Evolutionary conservation across 2,113 vertebrate genomes (phyloP), one percentile per base, ranked within the genome.

Genomic region (Eulemur macaco): DNA sequence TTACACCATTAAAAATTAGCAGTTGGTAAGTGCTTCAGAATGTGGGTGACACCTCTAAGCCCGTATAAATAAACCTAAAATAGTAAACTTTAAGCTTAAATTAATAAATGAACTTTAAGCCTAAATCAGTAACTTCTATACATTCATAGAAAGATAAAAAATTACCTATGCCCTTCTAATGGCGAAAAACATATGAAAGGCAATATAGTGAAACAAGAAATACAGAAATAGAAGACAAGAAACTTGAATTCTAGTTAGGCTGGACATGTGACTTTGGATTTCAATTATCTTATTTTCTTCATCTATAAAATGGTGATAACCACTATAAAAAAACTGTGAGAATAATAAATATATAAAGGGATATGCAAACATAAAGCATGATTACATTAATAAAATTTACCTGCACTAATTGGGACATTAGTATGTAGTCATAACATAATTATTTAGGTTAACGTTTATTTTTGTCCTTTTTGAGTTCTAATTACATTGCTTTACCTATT

Each of bases 401-500:
- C 54, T 78, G 52, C 39, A 63, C 8, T 69, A 31, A 89, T 54
- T 81, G 39, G 20, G 11, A 64, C 31, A 91, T 83, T 97, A 91
- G 56, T 74, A 54, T n/a, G 6, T 89, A 81, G 17, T n/a, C 10
- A 56, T 68, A 45, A 73, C 18, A 60, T 81, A 58, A 76, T 86
- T 69, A 85, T 83, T 20, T 69, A 60, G 0, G 1, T 52, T 88
- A 87, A 76, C 76, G 52, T 91, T 88, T 80, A 60, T 31, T 58
- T 86, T 63, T 76, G 45, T 78, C 91, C 94, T 90, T 85, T 86
- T 89, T 89, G 25, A 66, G 74, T 91, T 95, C n/a, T 1, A 96
- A 20, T 95, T 74, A 68, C 4, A 84, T 56, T 83, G 10, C 3
- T 80, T 93, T 50, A 81, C 17, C 17, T 94, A 42, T 58, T 97